Base-by-base conservation (phyloP, 2,797 vertebrate genomes). In the Microctenopoma lineatum region DNA sequence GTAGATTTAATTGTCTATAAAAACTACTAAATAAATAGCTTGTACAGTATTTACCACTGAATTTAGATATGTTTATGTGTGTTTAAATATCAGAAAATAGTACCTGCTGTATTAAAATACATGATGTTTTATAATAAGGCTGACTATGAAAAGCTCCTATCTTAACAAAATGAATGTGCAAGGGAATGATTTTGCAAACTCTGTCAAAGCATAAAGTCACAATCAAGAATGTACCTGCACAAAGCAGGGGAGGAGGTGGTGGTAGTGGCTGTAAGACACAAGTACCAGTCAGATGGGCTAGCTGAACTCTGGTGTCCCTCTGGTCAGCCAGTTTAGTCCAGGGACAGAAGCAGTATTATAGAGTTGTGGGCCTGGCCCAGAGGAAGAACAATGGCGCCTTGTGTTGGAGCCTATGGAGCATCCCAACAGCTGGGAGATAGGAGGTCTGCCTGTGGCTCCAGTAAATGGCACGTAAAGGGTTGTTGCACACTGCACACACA, bases 281-380 rank as follows among this genome's bases (percentile, higher is more conserved):
- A 89, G 88, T 66, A 63, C 84, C 73, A 85, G 88, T 89, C 83
- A 88, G 76, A 55, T 56, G 25, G 58, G 75, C 82, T 78, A 77
- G 85, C 85, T 75, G 66, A 84, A 76, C 81, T 55, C 74, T 66
- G 88, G 80, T 88, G 84, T 81, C 77, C 81, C 64, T 73, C 75
- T 74, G 82, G 84, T 80, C 80, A 80, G 44, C 73, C 69, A 59
- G 86, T 70, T 77, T 70, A 85, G 79, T 62, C 29, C 59, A 39
- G 48, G 73, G 85, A 95, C 93, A 95, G 93, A 93, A 83, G 90
- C 83, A 32, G 88, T 77, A 92, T 94, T 95, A 93, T 95, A 54
- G 87, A 78, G 79, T 81, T 18, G 50, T 62, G 69, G 67, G 83
- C 60, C 76, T 26, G 51, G 84, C 88, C 87, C 85, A 85, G 65